A percentile compares a stretch with the other conserved stretches of the same genome.
These are phyloP conservation scores for Tinea semifulvella DNA, from an alignment of 2,888 invertebrate species.

Conservation along the genomic window DNA sequence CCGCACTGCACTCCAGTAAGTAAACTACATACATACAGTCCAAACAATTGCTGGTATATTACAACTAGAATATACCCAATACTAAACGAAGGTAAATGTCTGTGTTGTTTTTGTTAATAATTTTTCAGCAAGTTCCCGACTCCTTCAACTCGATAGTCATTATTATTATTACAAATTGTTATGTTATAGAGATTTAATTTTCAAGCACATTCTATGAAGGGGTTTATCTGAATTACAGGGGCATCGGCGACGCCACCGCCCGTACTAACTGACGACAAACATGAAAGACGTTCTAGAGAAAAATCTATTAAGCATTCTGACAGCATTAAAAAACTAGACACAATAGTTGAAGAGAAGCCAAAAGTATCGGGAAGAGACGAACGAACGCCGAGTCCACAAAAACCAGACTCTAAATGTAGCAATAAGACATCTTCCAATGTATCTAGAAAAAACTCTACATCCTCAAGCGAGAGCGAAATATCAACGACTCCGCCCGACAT, in stretches of 20 bases:
- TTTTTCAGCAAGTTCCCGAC: too few relatives aligned
- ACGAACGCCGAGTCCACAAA: slow-evolving; percentile 40
- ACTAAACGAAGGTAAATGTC: too few relatives aligned
- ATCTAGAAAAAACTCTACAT: slow-evolving; percentile 43
- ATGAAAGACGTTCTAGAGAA: slow-evolving; percentile 40
- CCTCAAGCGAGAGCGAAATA: slow-evolving; percentile 33
- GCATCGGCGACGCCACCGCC: slow-evolving; percentile 50
- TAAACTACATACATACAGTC: too few relatives aligned
- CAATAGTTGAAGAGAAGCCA: slow-evolving; percentile 40
- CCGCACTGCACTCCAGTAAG: slow-evolving; percentile 22
- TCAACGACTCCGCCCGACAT: slow-evolving; percentile 25
- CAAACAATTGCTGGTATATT: too few relatives aligned
- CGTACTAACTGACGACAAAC: slow-evolving; percentile 37
- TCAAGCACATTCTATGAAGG: background rate
- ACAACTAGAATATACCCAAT: too few relatives aligned
- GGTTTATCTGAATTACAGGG: slow-evolving; percentile 27
- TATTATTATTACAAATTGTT: background rate
- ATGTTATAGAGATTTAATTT: background rate
- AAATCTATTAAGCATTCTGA: slow-evolving; percentile 9
- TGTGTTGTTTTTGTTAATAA: too few relatives aligned
- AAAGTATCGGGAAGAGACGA: slow-evolving; percentile 39
- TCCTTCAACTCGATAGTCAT: too few relatives aligned
- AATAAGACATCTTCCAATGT: slow-evolving; percentile 43
- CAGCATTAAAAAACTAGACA: slow-evolving; percentile 25
- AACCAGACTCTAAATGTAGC: slow-evolving; percentile 30